phyloP scores from a whole-genome alignment of 1,140 invertebrate genomes.

The Ephestia elutella region DNA sequence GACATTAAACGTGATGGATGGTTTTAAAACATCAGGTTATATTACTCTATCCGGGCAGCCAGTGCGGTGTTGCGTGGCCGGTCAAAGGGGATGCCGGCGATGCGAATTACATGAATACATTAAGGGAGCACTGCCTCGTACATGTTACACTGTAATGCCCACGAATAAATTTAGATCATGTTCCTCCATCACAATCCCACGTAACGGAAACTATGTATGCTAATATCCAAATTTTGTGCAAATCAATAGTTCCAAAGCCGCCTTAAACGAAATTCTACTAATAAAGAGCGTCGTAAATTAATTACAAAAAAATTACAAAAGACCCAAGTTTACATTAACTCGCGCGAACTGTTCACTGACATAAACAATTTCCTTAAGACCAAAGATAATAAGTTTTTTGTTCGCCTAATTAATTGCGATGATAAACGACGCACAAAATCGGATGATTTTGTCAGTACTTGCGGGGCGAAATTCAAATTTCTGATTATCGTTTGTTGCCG shows the following conservation, averaged over 20 bases:
- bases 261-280: neutral
- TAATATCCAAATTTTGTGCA: conserved; percentile 42
- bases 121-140: conserved; percentile 66
- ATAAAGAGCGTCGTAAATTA: conserved; percentile 12
- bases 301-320: conserved; percentile 20
- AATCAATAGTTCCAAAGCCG: conserved; percentile 10
- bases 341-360: conserved; percentile 37
- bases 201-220: conserved; percentile 56
- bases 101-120: conserved; percentile 74
- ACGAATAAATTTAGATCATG: conserved; percentile 68
- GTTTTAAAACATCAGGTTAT: conserved; percentile 72
- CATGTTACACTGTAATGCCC: conserved; percentile 69
- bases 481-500: conserved; percentile 63
- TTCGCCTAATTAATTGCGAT: conserved; percentile 62
- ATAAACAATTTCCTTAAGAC: conserved; percentile 45
- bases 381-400: conserved; percentile 53
- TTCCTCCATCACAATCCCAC: conserved; percentile 60
- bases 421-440: conserved; percentile 67
- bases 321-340: conserved; percentile 18
- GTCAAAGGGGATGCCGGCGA: conserved; percentile 72
- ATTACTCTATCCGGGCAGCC: conserved; percentile 63
- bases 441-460: conserved; percentile 62
- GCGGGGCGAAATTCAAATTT: conserved; percentile 69
- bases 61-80: conserved; percentile 69
- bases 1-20: conserved; percentile 72